Percentiles rank a stretch among this genome's conserved stretches.
Conservation (phyloP, 2,888 invertebrate species). For the Drosophila bunnanda region DNA sequence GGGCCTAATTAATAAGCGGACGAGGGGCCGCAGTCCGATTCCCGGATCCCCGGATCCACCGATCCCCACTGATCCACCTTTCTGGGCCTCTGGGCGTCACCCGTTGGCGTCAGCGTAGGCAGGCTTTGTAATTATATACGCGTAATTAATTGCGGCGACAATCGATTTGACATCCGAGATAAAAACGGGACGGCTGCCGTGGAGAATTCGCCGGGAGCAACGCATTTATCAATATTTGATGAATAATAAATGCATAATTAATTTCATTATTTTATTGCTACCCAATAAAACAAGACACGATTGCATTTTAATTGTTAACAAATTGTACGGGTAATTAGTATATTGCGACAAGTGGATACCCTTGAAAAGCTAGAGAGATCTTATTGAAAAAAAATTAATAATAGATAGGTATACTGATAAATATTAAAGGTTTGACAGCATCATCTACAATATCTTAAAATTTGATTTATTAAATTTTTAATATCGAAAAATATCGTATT, state of each 20-base stretch:
- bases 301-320: constrained; percentile 64
- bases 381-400: background rate
- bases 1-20: constrained; percentile 82
- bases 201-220: constrained; percentile 59
- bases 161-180: constrained; percentile 79
- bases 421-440: too few relatives aligned
- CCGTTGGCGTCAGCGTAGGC: constrained; percentile 66
- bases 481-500: too few relatives aligned
- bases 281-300: constrained; percentile 59
- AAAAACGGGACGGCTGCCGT: constrained; percentile 60
- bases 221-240: constrained; percentile 67
- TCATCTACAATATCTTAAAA: too few relatives aligned
- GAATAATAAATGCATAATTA: constrained; percentile 60
- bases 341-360: background rate
- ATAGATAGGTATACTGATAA: too few relatives aligned
- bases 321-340: constrained; percentile 16
- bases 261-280: constrained; percentile 60
- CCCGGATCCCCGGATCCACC: background rate
- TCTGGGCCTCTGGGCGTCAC: constrained; percentile 33
- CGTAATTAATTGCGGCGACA: constrained; percentile 79
- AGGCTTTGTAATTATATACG: constrained; percentile 70
- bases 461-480: too few relatives aligned
- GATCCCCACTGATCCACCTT: constrained; percentile 11
- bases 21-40: constrained; percentile 24
- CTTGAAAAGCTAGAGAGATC: background rate